Evolutionary conservation across 2,113 vertebrate species (phyloP).

Genomic region (Phylloscopus trochiloides): DNA sequence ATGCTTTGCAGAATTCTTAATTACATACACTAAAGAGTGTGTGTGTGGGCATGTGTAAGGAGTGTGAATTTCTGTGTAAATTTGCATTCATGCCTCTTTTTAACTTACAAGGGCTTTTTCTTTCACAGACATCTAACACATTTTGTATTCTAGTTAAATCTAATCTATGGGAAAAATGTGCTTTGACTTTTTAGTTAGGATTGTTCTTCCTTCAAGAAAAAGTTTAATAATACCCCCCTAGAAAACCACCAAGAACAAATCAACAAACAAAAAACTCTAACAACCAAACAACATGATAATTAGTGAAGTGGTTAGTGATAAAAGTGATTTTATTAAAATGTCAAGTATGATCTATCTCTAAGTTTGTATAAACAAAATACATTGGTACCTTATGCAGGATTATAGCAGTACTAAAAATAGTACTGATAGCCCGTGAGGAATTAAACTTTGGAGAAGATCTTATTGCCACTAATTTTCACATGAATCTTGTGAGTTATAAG

Average conservation of each 20-base stretch:
- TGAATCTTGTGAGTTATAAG: not conserved
- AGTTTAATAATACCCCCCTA: fast-evolving
- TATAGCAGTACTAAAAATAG: not conserved
- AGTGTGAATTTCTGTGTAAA: not conserved
- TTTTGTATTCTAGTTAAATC: not conserved
- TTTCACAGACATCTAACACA: not conserved
- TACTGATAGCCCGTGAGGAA: not conserved
- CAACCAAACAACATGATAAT: not conserved
- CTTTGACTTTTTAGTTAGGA: not conserved
- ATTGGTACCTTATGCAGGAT: not conserved
- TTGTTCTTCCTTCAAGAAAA: not conserved
- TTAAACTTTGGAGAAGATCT: constrained; percentile 2
- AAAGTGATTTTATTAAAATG: not conserved
- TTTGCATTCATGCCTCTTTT: not conserved
- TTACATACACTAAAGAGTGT: not conserved
- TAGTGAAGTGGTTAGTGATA: not conserved
- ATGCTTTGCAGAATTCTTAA: not conserved
- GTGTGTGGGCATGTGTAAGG: not conserved
- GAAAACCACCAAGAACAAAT: fast-evolving
- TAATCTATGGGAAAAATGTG: not conserved
- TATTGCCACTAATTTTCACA: constrained; percentile 1
- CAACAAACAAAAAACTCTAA: not conserved
- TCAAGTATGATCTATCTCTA: not conserved
- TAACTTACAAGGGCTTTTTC: not conserved
- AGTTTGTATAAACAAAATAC: not conserved